phyloP scores from a whole-genome alignment of 2,797 vertebrate species.

The Myotis pilosus region DNA sequence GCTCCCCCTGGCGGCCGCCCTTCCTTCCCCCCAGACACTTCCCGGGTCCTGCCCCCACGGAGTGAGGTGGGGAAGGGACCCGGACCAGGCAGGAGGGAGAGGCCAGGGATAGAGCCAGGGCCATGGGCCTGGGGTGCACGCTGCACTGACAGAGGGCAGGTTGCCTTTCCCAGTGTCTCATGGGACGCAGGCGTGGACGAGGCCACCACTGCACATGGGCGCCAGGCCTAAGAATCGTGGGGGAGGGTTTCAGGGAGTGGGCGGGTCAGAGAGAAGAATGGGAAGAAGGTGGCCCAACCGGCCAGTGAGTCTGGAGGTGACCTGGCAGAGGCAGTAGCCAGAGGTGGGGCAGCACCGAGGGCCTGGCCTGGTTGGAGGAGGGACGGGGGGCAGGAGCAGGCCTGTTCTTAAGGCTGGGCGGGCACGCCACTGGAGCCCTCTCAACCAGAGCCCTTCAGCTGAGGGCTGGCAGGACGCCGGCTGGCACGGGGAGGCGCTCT shows the following conservation, averaged over 20 bases:
- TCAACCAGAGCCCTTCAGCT: neutral
- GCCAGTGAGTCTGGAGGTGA: neutral
- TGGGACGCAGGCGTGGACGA: neutral
- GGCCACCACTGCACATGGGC: neutral
- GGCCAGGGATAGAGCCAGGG: neutral
- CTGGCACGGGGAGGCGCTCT: neutral
- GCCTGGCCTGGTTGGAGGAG: neutral
- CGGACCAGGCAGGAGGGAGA: neutral
- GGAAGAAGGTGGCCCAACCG: neutral
- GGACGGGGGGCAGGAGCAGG: neutral
- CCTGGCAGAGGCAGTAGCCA: neutral
- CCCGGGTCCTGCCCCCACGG: neutral
- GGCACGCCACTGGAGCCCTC: neutral
- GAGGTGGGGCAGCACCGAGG: neutral
- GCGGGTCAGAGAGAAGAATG: neutral
- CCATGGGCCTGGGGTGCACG: neutral
- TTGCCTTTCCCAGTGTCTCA: neutral
- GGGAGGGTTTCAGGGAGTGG: neutral
- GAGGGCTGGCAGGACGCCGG: neutral
- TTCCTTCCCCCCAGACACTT: neutral
- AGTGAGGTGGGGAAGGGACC: too few relatives aligned
- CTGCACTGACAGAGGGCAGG: too few relatives aligned
- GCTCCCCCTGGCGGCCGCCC: too few relatives aligned
- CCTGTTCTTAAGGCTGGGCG: neutral
- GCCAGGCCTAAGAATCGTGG: neutral